Conservation (phyloP, 2,797 vertebrate genomes). For the Neosalanx taihuensis region DNA sequence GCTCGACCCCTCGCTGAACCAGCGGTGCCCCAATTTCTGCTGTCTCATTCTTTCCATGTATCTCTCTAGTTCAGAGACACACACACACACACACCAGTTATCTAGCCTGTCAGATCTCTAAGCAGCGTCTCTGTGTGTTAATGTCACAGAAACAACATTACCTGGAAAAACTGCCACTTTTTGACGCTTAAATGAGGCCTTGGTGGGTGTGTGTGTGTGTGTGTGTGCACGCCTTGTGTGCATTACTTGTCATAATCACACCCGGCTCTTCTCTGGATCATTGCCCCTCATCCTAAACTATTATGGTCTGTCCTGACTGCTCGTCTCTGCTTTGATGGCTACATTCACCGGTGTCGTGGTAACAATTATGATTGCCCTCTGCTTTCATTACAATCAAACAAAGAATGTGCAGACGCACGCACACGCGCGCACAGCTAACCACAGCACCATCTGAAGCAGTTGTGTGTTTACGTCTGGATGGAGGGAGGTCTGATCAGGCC, state of each 20-base stretch:
- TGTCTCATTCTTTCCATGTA: neutral
- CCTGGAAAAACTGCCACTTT: too few species aligned
- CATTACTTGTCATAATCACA: neutral
- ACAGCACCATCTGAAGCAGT: neutral
- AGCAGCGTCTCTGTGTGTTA: too few species aligned
- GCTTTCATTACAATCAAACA: neutral
- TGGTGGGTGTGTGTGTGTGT: neutral
- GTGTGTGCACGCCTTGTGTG: neutral
- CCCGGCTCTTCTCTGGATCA: neutral
- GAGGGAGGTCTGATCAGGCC: slow-evolving; percentile 1
- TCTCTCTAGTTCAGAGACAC: neutral
- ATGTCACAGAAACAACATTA: too few species aligned
- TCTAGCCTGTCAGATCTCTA: too few species aligned
- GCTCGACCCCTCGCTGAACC: too few species aligned
- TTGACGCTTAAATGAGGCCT: neutral
- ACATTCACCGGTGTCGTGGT: neutral
- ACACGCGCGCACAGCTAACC: neutral
- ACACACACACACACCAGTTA: neutral
- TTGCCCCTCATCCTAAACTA: neutral
- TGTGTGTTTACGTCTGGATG: neutral
- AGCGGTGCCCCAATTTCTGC: neutral
- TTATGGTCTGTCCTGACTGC: neutral
- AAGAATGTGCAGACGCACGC: neutral
- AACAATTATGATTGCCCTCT: neutral
- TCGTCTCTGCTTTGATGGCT: neutral